Conservation (phyloP, 2,113 vertebrate genomes). For the Salvator merianae region DNA sequence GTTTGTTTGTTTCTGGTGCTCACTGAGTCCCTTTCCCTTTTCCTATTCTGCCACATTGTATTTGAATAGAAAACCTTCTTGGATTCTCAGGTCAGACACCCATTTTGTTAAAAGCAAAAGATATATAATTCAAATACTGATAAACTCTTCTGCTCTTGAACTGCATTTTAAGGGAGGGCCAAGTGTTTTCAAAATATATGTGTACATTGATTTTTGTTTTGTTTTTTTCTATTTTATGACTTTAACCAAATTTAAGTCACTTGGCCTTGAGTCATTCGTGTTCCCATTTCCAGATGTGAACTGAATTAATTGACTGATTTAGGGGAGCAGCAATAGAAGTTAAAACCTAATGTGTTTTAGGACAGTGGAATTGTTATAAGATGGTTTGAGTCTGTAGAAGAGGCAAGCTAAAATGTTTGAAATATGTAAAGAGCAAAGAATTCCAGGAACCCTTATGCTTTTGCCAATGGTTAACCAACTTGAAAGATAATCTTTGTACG, state of each 20-base stretch:
- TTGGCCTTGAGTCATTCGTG: not conserved
- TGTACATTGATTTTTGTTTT: not conserved
- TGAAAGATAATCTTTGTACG: not conserved
- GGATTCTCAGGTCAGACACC: slow-evolving; percentile 68
- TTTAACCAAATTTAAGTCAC: not conserved
- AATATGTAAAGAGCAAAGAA: not conserved
- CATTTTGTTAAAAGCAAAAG: not conserved
- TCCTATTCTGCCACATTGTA: slow-evolving; percentile 50
- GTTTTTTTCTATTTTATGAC: slow-evolving; percentile 1
- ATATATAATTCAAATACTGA: not conserved
- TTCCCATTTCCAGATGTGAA: not conserved
- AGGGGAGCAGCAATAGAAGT: not conserved
- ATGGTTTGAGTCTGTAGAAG: not conserved
- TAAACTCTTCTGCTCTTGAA: not conserved
- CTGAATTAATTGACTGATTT: not conserved
- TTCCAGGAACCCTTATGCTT: not conserved
- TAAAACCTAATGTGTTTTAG: not conserved
- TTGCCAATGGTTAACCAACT: not conserved
- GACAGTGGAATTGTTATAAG: not conserved
- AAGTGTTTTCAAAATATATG: not conserved
- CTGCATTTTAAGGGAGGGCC: not conserved
- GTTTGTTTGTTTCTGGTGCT: slow-evolving; percentile 63
- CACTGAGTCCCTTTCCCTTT: slow-evolving; percentile 63
- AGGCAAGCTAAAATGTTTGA: not conserved
- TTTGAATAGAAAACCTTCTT: slow-evolving; percentile 58